Conservation (phyloP, 2,113 vertebrate genomes). For the Cavia aperea region DNA sequence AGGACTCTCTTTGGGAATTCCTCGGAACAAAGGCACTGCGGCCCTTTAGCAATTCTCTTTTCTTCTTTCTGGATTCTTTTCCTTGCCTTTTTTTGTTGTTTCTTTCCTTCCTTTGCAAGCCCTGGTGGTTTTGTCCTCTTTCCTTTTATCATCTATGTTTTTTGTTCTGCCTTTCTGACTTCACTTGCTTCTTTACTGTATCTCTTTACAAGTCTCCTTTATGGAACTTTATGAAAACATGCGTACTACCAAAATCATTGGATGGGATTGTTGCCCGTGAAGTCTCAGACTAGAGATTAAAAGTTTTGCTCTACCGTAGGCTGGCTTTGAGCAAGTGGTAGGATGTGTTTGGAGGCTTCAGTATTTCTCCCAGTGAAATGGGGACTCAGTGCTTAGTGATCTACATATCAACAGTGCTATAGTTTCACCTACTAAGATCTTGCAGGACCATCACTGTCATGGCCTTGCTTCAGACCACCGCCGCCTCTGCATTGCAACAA, state of each 20-base stretch:
- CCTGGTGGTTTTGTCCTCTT: neutral
- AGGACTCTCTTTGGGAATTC: slow-evolving; percentile 19
- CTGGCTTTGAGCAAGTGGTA: neutral
- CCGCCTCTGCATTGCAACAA: neutral
- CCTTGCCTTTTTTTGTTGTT: slow-evolving; percentile 27
- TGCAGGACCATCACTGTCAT: neutral
- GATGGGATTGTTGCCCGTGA: neutral
- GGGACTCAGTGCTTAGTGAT: neutral
- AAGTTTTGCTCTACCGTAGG: neutral
- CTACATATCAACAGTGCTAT: no score
- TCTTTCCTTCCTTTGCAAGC: neutral
- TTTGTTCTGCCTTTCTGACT: neutral
- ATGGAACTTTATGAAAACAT: slow-evolving; percentile 3
- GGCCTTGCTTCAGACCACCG: no score
- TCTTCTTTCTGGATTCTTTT: slow-evolving; percentile 33
- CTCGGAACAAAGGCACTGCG: slow-evolving; percentile 49
- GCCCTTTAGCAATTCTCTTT: neutral
- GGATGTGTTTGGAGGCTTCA: neutral
- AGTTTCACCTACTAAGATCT: neutral
- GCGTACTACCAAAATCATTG: neutral
- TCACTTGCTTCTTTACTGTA: neutral
- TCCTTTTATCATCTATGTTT: neutral
- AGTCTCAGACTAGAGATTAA: neutral
- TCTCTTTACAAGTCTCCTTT: neutral
- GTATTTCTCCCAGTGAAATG: neutral